Evolutionary conservation across 2,113 vertebrate species (phyloP).

Genomic region (Pterocles orientalis): DNA sequence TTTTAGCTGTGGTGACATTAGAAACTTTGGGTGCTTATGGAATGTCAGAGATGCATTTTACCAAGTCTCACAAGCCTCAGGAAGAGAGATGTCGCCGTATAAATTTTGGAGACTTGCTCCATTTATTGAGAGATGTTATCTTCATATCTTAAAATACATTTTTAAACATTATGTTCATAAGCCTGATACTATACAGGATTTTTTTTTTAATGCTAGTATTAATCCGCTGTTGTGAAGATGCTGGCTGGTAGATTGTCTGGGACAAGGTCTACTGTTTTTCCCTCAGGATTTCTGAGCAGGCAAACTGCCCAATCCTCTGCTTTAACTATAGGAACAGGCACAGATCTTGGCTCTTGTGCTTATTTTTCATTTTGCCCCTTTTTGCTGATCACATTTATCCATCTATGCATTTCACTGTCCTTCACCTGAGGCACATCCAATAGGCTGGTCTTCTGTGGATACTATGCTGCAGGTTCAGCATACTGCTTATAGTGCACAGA

Average conservation of each 20-base stretch:
- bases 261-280: background rate
- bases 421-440: fast-evolving
- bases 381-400: background rate
- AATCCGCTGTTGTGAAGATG: background rate
- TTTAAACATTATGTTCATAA: background rate
- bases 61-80: background rate
- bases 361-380: background rate
- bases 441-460: background rate
- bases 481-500: background rate
- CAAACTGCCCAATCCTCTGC: background rate
- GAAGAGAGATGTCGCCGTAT: constrained; percentile 6
- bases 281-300: background rate
- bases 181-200: background rate
- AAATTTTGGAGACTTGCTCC: background rate
- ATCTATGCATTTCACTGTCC: background rate
- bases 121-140: background rate
- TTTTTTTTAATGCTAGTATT: background rate
- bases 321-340: background rate
- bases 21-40: background rate
- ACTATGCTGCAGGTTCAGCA: background rate
- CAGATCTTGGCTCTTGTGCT: background rate
- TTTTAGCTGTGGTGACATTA: constrained; percentile 13
- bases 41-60: constrained; percentile 19
- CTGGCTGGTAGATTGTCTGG: background rate
- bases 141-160: background rate